phyloP scores from a whole-genome alignment of 1,140 invertebrate genomes.

The Brachionus asplanchnoidis region DNA sequence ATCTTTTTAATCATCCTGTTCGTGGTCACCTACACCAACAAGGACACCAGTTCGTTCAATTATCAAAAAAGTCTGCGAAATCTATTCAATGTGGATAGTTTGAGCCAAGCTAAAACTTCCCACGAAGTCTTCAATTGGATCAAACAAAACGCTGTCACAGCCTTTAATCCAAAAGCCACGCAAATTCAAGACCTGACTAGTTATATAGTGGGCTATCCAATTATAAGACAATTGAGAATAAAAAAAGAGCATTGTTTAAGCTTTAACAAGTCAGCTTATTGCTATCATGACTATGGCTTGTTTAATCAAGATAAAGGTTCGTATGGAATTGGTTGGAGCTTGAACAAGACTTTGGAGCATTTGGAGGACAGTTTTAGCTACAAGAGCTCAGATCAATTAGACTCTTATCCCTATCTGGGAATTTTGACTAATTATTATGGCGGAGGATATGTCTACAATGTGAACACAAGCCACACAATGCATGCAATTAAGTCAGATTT shows the following conservation, averaged over 20 bases:
- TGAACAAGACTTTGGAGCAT: not conserved
- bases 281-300: not conserved
- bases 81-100: constrained; percentile 49
- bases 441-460: constrained; percentile 60
- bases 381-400: constrained; percentile 45
- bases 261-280: not conserved
- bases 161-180: constrained; percentile 46
- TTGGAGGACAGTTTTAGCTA: not conserved
- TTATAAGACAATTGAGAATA: constrained; percentile 59
- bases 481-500: constrained; percentile 57
- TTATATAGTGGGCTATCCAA: constrained; percentile 61
- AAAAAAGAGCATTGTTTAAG: not conserved
- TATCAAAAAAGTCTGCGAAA: constrained; percentile 55
- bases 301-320: constrained; percentile 20
- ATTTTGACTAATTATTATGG: constrained; percentile 58
- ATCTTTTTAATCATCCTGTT: not conserved
- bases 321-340: not conserved
- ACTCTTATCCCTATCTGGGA: constrained; percentile 58
- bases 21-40: constrained; percentile 21
- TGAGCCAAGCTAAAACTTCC: not conserved
- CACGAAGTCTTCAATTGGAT: not conserved
- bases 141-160: constrained; percentile 45
- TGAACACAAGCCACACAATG: constrained; percentile 50
- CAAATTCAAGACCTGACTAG: constrained; percentile 59
- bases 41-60: constrained; percentile 48